Conservation (phyloP, 2,888 invertebrate species). For the Trissolcus japonicus region DNA sequence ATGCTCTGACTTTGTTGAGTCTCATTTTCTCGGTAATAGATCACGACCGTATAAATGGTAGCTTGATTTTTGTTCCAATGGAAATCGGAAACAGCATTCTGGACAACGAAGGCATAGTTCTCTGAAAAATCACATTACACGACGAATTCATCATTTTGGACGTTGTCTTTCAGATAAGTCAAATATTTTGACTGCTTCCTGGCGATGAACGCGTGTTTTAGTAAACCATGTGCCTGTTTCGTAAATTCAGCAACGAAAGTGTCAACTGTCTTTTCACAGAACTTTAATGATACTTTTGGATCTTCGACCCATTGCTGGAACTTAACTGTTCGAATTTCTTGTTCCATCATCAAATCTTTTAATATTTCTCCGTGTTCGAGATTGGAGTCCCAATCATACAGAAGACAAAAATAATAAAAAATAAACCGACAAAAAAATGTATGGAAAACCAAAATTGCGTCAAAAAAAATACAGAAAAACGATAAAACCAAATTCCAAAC, state of each 20-base stretch:
- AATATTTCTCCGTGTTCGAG: slow-evolving; percentile 13
- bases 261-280: background rate
- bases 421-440: too few relatives aligned
- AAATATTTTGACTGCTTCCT: slow-evolving; percentile 14
- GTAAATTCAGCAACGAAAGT: background rate
- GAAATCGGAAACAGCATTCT: slow-evolving; percentile 27
- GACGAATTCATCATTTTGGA: slow-evolving; percentile 16
- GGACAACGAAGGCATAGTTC: slow-evolving; percentile 30
- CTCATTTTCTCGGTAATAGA: background rate
- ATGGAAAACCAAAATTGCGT: too few relatives aligned
- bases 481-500: too few relatives aligned
- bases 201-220: slow-evolving; percentile 22
- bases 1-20: slow-evolving; percentile 13
- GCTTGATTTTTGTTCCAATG: slow-evolving; percentile 30
- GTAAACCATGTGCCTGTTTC: background rate
- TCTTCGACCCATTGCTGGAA: slow-evolving; percentile 30
- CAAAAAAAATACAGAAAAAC: too few relatives aligned
- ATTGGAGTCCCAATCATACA: too few relatives aligned
- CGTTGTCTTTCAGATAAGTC: slow-evolving; percentile 9
- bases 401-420: too few relatives aligned
- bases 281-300: slow-evolving; percentile 6
- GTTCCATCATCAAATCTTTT: background rate
- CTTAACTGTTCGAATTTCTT: slow-evolving; percentile 14
- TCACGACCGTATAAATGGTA: slow-evolving; percentile 2
- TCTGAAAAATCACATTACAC: slow-evolving; percentile 37